Evolutionary conservation across 1,140 invertebrate species (phyloP), one percentile per base, ranked within the genome.

Genomic region (Sitobion miscanthi): DNA sequence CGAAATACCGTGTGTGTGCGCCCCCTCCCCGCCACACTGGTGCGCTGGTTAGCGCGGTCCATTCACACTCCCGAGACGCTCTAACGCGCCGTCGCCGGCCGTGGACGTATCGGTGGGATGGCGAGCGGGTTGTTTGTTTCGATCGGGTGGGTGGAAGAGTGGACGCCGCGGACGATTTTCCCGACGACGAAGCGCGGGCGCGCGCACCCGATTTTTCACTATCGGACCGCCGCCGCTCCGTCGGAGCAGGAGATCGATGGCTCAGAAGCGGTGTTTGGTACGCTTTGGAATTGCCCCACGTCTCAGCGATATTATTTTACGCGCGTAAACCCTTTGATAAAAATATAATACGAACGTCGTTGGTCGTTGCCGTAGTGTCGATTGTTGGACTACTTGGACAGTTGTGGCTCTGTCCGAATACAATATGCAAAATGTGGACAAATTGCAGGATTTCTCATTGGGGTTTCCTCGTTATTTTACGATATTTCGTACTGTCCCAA

Each of bases 1-100:
- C 90, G 90, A 91, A 91, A 91, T 82, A 82, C 62, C 69, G 45
- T 17, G 90, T 20, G 21, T 7, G 42, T 45, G 30, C 47, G 47
- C 90, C 25, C 30, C 35, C 11, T 6, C 77, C 20, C 25, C 45
- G 6, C 69, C 2, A 6, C 20, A 35, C 47, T 4, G 45, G 23
- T 49, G 42, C 49, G n/a, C 20, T 0, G 38, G 42, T 49, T 38
- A 21, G 14, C 87, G 47, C 87, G 47, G 87, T 88, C 87, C 87
- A 88, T 88, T 88, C 87, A 88, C 87, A 45, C 77, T 30, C 85
- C 42, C 4, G 77, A 45, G 85, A 86, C 42, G 42, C 25, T 47
- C 25, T 25, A 42, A 8, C 42, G 25, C 14, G 30, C n/a, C 62
- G 62, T n/a, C 62, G 62, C 85, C 85, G 9, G 85, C 45, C 14